Evolutionary conservation across 2,113 vertebrate species (phyloP).

Genomic region (Gallinago media): DNA sequence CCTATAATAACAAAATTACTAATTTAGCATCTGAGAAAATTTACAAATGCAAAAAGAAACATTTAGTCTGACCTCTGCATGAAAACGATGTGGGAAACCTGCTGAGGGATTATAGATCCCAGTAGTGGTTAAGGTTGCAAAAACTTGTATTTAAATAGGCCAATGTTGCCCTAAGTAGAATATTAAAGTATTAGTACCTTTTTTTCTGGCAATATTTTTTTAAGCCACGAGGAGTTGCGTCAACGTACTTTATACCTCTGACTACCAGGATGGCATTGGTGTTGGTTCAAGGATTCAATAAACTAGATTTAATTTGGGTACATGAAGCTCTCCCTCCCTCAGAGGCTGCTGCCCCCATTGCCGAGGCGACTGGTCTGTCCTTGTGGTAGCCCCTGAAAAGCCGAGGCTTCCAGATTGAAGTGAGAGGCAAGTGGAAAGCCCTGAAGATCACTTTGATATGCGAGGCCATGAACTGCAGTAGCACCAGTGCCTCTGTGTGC

Average conservation of each 20-base stretch:
- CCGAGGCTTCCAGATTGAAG: background rate
- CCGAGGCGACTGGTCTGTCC: rapidly evolving
- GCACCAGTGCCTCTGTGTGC: background rate
- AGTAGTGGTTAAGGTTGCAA: background rate
- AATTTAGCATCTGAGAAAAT: background rate
- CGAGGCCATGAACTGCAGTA: rapidly evolving
- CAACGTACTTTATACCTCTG: background rate
- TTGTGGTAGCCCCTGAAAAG: background rate
- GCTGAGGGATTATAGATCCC: background rate
- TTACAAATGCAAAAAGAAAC: background rate
- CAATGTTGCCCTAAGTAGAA: background rate
- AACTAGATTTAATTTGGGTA: background rate
- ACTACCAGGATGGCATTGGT: background rate
- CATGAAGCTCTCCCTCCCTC: background rate
- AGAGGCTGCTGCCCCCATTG: background rate
- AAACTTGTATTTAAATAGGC: conserved; percentile 6
- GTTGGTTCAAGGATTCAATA: background rate
- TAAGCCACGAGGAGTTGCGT: background rate
- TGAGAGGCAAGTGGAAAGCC: background rate
- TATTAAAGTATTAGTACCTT: background rate
- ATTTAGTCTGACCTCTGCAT: background rate
- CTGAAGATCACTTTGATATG: background rate
- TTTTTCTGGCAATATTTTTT: background rate
- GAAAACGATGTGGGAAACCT: background rate
- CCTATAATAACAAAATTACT: background rate